Base-by-base conservation (phyloP, 2,797 vertebrate species). In the Chiloscyllium punctatum region DNA sequence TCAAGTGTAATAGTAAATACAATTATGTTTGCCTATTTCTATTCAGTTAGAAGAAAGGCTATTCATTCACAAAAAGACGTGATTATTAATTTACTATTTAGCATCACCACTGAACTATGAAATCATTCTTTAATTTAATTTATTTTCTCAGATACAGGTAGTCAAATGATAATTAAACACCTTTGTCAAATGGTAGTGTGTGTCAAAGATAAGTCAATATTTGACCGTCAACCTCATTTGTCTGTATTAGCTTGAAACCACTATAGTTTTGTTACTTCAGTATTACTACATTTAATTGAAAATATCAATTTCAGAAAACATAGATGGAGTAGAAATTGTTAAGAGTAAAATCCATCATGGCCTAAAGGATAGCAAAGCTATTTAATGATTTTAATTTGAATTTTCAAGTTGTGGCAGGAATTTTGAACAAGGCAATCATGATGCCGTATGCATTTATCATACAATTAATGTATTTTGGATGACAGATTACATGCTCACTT, bases 161-260 rank as follows among this genome's bases (percentile, higher is more conserved):
- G 95, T 95, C 96, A 96, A 95, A 95, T 97, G 96, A 97, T 98
- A 97, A 97, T 97, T 96, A 97, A 97, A 97, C 25, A 0, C 96
- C 94, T 96, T 96, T 97, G 95, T 96, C 96, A 97, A 97, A 97
- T 97, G 96, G 15, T 77, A 94, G 25, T 15, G 25, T 30, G 16
- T 74, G 30, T 71, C 71, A 94, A 51, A 30, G 96, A 96, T 96
- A 96, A 97, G 96, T 97, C 97, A 97, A 96, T 97, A 97, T 97
- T 96, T 96, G 96, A 96, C 96, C 30, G 48, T 96, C 96, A 96
- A 95, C 82, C 96, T 97, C 97, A 97, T 97, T 97, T 97, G 97
- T 97, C 97, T 97, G 96, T 96, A 96, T 97, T 97, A 97, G 96
- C 94, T 94, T 96, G 96, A 96, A 97, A 97, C 96, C 97, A 96